Evolutionary conservation across 2,888 invertebrate genomes (phyloP).

Genomic region (Torymus texanus): DNA sequence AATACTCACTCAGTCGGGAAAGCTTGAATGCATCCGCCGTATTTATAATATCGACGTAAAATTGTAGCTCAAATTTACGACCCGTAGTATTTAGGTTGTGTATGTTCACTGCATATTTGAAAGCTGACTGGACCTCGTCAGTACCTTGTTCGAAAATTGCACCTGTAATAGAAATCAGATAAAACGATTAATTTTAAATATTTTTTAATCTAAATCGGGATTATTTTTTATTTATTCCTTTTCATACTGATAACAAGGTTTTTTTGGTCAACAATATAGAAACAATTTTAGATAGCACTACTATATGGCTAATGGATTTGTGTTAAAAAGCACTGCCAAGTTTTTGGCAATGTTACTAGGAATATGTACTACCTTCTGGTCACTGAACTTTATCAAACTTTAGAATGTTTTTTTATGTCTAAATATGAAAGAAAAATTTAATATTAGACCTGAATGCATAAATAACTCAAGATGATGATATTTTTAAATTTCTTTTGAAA

Average conservation of each 20-base stretch:
- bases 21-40: constrained; percentile 95
- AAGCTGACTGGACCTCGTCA: constrained; percentile 94
- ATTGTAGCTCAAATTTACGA: constrained; percentile 88
- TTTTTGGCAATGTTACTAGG: no score
- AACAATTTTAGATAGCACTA: no score
- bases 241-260: not conserved
- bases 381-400: no score
- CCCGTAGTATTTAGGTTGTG: constrained; percentile 90
- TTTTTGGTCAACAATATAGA: no score
- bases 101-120: constrained; percentile 90
- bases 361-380: no score
- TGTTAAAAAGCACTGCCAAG: no score
- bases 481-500: no score
- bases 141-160: constrained; percentile 95
- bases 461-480: no score
- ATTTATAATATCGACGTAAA: constrained; percentile 93
- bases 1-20: constrained; percentile 89
- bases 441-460: no score
- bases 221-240: not conserved
- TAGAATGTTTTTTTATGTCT: no score
- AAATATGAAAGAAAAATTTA: no score
- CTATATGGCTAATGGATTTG: no score
- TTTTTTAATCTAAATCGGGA: not conserved
- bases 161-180: constrained; percentile 78
- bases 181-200: not conserved